phyloP scores from a whole-genome alignment of 1,140 invertebrate genomes.

The Battus philenor region DNA sequence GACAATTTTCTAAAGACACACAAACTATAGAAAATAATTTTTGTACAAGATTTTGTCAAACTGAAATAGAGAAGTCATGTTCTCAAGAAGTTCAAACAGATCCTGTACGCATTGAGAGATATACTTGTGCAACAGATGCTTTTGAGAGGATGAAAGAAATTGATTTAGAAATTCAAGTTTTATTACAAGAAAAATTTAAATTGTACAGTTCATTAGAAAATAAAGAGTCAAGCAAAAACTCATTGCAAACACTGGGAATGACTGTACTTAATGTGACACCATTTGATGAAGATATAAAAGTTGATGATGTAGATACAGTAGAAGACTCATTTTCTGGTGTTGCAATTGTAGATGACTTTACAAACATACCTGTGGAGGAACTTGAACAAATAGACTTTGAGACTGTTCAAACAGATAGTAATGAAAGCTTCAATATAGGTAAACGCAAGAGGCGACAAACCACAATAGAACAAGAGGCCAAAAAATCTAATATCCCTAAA shows the following conservation, averaged over 20 bases:
- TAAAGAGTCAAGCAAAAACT: slow-evolving; percentile 32
- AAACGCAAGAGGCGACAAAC: slow-evolving; percentile 34
- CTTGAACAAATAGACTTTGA: slow-evolving; percentile 59
- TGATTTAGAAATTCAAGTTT: slow-evolving; percentile 68
- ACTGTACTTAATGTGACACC: slow-evolving; percentile 49
- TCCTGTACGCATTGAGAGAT: slow-evolving; percentile 18
- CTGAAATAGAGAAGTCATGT: slow-evolving; percentile 31
- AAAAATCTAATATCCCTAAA: slow-evolving; percentile 29
- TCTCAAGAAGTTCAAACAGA: slow-evolving; percentile 43
- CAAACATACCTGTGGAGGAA: slow-evolving; percentile 59
- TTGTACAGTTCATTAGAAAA: slow-evolving; percentile 64
- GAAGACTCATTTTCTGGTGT: slow-evolving; percentile 29
- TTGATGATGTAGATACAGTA: slow-evolving; percentile 21
- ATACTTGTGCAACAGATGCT: slow-evolving; percentile 34
- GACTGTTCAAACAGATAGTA: slow-evolving; percentile 28
- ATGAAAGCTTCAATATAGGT: slow-evolving; percentile 19
- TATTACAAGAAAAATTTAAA: slow-evolving; percentile 72
- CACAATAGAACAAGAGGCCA: slow-evolving; percentile 23
- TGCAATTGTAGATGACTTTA: slow-evolving; percentile 52
- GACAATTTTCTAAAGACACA: slow-evolving; percentile 38
- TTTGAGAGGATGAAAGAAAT: slow-evolving; percentile 73
- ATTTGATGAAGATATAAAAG: slow-evolving; percentile 27
- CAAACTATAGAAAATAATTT: slow-evolving; percentile 39
- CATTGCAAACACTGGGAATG: slow-evolving; percentile 53
- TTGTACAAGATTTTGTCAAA: slow-evolving; percentile 40